These are phyloP conservation scores for Psittacula derbiana DNA, from an alignment of 2,797 vertebrate genomes.

Conservation along the genomic window DNA sequence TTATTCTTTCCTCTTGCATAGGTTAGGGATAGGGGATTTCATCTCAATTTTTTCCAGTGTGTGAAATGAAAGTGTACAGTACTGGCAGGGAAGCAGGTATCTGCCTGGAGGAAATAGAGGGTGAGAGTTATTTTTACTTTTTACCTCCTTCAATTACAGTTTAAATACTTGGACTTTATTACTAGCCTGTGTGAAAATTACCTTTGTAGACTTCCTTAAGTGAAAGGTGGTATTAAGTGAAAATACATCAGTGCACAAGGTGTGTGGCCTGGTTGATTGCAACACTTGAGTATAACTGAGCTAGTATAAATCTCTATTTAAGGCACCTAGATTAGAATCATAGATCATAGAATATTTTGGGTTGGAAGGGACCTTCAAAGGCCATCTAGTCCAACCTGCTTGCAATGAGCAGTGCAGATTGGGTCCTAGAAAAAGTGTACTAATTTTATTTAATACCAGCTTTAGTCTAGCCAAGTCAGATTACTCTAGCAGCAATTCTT, in stretches of 20 bases:
- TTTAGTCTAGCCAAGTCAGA: neutral
- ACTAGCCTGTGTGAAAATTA: neutral
- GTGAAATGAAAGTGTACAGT: neutral
- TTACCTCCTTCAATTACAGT: neutral
- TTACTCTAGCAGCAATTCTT: neutral
- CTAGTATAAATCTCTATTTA: neutral
- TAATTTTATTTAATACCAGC: neutral
- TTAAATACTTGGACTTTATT: neutral
- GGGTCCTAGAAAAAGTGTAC: neutral
- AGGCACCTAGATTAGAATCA: neutral
- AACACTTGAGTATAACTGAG: neutral
- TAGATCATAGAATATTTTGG: neutral
- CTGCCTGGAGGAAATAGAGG: neutral
- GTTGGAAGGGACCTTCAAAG: neutral
- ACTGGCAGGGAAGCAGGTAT: neutral
- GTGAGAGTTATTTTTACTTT: neutral
- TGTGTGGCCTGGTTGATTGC: neutral
- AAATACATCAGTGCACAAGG: neutral
- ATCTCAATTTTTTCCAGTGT: neutral
- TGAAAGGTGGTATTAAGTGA: neutral
- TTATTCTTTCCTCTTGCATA: neutral
- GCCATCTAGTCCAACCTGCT: neutral
- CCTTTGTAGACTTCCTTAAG: neutral
- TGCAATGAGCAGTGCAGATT: neutral
- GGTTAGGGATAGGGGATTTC: neutral